phyloP scores from a whole-genome alignment of 1,140 invertebrate species.

The Bombus soroeensis region DNA sequence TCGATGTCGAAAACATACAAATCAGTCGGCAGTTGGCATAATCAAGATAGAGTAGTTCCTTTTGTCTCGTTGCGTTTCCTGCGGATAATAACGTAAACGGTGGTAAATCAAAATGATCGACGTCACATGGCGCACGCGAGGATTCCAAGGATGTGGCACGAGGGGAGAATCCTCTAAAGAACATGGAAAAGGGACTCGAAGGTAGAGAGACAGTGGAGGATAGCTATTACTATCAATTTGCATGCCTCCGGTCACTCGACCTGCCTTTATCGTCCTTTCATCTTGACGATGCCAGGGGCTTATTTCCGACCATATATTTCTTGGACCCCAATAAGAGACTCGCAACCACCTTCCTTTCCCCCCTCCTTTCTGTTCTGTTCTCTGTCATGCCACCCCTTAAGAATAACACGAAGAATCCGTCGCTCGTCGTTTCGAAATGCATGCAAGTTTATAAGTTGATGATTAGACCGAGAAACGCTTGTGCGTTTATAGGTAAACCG shows the following conservation, averaged over 20 bases:
- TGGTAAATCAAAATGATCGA: conserved; percentile 69
- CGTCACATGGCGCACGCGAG: conserved; percentile 64
- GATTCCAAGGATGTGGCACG: conserved; percentile 48
- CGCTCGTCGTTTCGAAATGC: neutral
- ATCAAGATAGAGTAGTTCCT: conserved; percentile 44
- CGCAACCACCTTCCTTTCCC: conserved; percentile 22
- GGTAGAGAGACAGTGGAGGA: conserved; percentile 61
- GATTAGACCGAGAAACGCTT: neutral
- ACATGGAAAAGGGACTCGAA: conserved; percentile 47
- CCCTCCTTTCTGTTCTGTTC: conserved; percentile 1
- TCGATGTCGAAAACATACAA: conserved; percentile 3
- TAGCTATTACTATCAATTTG: conserved; percentile 74
- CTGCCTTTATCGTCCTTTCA: conserved; percentile 72
- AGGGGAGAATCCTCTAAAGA: conserved; percentile 55
- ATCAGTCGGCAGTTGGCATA: neutral
- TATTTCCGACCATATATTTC: conserved; percentile 71
- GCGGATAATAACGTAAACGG: conserved; percentile 60
- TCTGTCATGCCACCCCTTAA: conserved; percentile 26
- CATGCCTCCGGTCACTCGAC: conserved; percentile 72
- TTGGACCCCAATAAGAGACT: conserved; percentile 65
- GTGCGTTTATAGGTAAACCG: too few relatives aligned
- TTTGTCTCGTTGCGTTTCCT: conserved; percentile 45
- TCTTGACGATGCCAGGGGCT: conserved; percentile 67
- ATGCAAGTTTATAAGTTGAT: too few relatives aligned
- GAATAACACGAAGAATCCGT: conserved; percentile 31